Evolutionary conservation across 2,797 vertebrate genomes (phyloP), one percentile per base, ranked within the genome.

Genomic region (Botia kubotai): DNA sequence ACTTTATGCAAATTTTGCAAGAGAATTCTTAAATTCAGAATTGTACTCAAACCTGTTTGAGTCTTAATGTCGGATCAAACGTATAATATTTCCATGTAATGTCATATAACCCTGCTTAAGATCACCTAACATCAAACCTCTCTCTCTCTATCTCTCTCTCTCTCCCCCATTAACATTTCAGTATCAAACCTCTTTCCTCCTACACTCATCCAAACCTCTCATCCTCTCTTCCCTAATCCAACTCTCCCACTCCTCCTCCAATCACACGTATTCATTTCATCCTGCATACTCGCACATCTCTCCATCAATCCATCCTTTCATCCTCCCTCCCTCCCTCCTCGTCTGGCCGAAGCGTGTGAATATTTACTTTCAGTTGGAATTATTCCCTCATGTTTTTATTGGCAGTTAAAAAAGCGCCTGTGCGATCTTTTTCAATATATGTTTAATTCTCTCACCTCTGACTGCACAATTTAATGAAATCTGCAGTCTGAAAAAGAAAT

Each of bases 381-480:
- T 85, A 74, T 82, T 86, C 80, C 86, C 89, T 90, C 90, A 91
- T 90, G 84, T 90, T 91, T 89, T 93, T 91, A 92, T 93, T 91
- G 90, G 88, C 75, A 83, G 85, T 89, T 85, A 87, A 83, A 88
- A 91, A 90, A 55, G 83, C 13, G 58, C 65, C 55, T 88, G 82
- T 67, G 72, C 6, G 82, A 77, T 88, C 88, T 79, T 71, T 17
- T 63, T 81, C 87, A 91, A 91, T 93, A 91, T 94, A 93, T 93
- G 90, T 88, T 91, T 91, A 88, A 92, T 94, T 92, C 91, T 89
- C 86, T 72, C 66, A 0, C 83, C 85, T 86, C 71, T 39, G 81
- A 91, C 89, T 87, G 90, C 91, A 87, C 69, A 77, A 77, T 91
- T 93, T 93, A 93, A 93, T 94, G 88, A 91, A 92, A 91, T 84